Percentiles rank a stretch among this genome's conserved stretches.
Evolutionary conservation across 2,113 vertebrate species (phyloP).

Genomic region (rat (Rattus norvegicus)): GRCr8 NC_086033.1:98798501-98799000

Average conservation of each 20-base stretch:
- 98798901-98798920: too few species aligned
- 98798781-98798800: too few species aligned
- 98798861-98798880: too few species aligned
- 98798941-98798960: too few species aligned
- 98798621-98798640: not conserved
- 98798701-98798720: slow-evolving; percentile 14
- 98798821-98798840: too few species aligned
- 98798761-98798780: not conserved
- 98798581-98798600: slow-evolving; percentile 20
- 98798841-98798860: too few species aligned
- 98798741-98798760: slow-evolving; percentile 25
- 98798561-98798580: not conserved
- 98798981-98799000: too few species aligned
- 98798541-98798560: not conserved
- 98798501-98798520: not conserved
- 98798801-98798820: too few species aligned
- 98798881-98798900: too few species aligned
- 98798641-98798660: not conserved
- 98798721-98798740: not conserved
- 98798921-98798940: too few species aligned
- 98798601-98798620: not conserved
- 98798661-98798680: not conserved
- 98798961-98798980: too few species aligned
- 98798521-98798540: slow-evolving; percentile 8
- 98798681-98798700: not conserved